Evolutionary conservation across 2,113 vertebrate genomes (phyloP), one percentile per base, ranked within the genome.

Genomic region (Mystacornis crossleyi): DNA sequence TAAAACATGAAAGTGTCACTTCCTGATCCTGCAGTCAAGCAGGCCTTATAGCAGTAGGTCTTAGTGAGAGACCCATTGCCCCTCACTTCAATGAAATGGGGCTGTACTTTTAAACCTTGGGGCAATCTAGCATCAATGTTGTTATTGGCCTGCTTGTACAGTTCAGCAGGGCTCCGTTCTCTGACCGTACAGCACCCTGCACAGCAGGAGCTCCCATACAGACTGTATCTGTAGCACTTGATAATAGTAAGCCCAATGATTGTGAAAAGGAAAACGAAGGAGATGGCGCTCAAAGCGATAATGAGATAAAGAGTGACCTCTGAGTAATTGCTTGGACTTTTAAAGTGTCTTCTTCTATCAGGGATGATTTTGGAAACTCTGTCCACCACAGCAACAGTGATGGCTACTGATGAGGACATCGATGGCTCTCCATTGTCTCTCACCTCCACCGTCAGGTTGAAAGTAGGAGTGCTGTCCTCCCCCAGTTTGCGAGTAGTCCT

Each of bases 1-100:
- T 99, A 99, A 98, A 99, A 99, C 99, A 99, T 99, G 97, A 99
- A 99, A 80, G 99, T 99, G 96, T 99, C 99, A 83, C 99, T 99
- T 98, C 99, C 99, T 34, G 99, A 99, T 10, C 99, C 99, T 23
- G 99, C 98, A 4, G 99, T 99, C 94, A 99, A 97, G 87, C 99
- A 99, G 28, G 99, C 99, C 97, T 99, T 99, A 97, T 99, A 99
- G 98, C 99, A 99, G 98, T 99, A 99, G 17, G 99, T 99, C 98
- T 99, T 99, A 47, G 99, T 99, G 91, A 99, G 97, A 83, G 99
- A 99, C 83, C 99, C 99, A 17, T 99, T 99, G 79, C 99, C 99
- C 87, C 99, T 98, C 92, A 99, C 99, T 95, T 99, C 99, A 89
- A 99, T 99, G 95, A 99, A 99, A 97, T 99, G 99, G 33, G 99